These are phyloP conservation scores for Steinernema feltiae DNA, from an alignment of 1,140 invertebrate species.

Conservation along the genomic window DNA sequence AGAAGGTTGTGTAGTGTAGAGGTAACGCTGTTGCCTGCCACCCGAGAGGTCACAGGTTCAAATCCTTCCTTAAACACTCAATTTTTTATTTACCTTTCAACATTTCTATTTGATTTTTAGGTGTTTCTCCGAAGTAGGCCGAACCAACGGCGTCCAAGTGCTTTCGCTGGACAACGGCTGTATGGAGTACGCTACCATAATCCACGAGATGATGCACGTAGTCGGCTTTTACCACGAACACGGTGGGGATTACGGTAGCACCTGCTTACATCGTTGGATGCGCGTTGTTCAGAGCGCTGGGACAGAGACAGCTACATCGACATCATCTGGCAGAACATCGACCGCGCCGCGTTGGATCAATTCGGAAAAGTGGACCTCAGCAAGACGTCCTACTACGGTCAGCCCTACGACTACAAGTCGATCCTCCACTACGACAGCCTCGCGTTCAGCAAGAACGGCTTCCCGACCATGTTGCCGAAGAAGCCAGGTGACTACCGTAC, in stretches of 20 bases:
- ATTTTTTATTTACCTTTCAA: too few species aligned
- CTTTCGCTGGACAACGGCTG: conserved; percentile 57
- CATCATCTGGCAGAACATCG: conserved; percentile 58
- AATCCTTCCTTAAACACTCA: too few species aligned
- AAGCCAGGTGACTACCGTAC: conserved; percentile 42
- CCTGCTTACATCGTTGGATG: neutral
- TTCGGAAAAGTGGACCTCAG: conserved; percentile 54
- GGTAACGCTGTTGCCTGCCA: too few species aligned
- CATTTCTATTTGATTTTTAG: conserved; percentile 24
- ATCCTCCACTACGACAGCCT: conserved; percentile 57
- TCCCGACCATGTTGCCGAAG: conserved; percentile 57
- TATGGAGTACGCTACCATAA: conserved; percentile 58
- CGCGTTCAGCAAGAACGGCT: conserved; percentile 57
- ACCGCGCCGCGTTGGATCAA: conserved; percentile 48
- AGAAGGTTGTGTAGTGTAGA: too few species aligned
- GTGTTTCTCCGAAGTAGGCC: conserved; percentile 56
- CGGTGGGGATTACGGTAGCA: conserved; percentile 32
- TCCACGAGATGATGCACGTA: conserved; percentile 57
- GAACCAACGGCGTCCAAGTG: conserved; percentile 56
- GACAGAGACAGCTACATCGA: conserved; percentile 56
- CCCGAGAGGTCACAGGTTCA: too few species aligned
- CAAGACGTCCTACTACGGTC: conserved; percentile 56
- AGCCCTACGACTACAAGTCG: conserved; percentile 54
- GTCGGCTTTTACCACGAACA: conserved; percentile 57
- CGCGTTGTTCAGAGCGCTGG: conserved; percentile 49